Evolutionary conservation across 2,113 vertebrate species (phyloP).

Genomic region (Tyto alba): DNA sequence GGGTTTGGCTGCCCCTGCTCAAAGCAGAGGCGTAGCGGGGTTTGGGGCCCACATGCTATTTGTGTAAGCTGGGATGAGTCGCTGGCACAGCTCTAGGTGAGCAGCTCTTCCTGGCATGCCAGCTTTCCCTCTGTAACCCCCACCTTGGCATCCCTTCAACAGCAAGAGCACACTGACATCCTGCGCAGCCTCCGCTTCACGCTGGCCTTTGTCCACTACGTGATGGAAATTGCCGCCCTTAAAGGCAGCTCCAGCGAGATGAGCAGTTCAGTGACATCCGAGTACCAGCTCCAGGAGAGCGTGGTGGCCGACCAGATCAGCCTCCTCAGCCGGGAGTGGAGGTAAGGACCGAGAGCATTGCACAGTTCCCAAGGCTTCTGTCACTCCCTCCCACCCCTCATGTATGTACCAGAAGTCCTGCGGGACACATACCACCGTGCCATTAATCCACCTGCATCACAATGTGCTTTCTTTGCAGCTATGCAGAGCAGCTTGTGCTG

Average conservation of each 20-base stretch:
- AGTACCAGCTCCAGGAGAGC: constrained; percentile 89
- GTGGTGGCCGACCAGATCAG: constrained; percentile 94
- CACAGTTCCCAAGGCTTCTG: background rate
- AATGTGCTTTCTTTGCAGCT: constrained; percentile 67
- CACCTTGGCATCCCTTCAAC: background rate
- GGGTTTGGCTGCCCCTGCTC: background rate
- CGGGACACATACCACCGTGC: background rate
- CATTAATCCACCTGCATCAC: accelerated
- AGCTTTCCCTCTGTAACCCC: background rate
- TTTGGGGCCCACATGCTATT: background rate
- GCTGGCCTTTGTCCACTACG: constrained; percentile 83
- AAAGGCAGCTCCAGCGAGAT: constrained; percentile 77
- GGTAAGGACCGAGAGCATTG: constrained; percentile 58
- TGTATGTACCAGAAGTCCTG: accelerated
- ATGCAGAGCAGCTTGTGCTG: constrained; percentile 90
- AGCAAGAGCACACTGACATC: constrained; percentile 89
- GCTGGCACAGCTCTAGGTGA: background rate
- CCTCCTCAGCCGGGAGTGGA: constrained; percentile 91
- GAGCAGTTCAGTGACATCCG: constrained; percentile 48
- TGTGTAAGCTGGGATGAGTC: background rate
- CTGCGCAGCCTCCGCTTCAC: constrained; percentile 88
- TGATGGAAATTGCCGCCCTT: constrained; percentile 85
- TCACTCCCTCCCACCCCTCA: accelerated
- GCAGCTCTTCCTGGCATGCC: background rate
- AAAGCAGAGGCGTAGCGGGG: background rate